A percentile compares a stretch with the other conserved stretches of the same genome.
These are phyloP conservation scores for Catharus fuscescens DNA, from an alignment of 2,113 vertebrate species.

Conservation along the genomic window DNA sequence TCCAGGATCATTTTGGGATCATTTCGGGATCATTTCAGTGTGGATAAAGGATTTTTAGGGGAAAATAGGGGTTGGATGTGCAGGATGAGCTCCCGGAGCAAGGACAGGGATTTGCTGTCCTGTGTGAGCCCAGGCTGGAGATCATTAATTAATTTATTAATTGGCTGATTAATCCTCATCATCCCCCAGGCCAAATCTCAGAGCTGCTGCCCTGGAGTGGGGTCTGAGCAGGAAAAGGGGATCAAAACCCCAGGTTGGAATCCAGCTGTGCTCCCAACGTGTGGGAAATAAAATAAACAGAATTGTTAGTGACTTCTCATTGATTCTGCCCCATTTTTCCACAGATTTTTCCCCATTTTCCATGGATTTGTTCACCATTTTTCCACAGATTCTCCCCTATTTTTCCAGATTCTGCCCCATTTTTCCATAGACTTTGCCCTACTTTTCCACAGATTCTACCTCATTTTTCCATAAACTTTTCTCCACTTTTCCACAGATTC, in stretches of 20 bases:
- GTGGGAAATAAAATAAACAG: not conserved
- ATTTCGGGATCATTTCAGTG: not conserved
- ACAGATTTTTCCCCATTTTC: too few relatives aligned
- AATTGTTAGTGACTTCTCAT: not conserved
- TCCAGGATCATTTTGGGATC: accelerated
- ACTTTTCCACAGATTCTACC: too few relatives aligned
- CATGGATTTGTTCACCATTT: too few relatives aligned
- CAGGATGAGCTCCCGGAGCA: accelerated
- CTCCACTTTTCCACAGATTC: too few relatives aligned
- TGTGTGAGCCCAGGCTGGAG: not conserved
- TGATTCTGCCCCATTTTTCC: too few relatives aligned
- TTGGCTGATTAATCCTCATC: not conserved
- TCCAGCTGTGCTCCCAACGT: not conserved
- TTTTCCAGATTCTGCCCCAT: too few relatives aligned
- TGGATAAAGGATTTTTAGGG: not conserved
- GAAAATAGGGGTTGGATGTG: accelerated
- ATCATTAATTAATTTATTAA: not conserved
- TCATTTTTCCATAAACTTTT: too few relatives aligned
- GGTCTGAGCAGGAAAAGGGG: not conserved
- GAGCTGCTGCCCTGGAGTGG: not conserved
- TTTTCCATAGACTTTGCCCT: too few relatives aligned
- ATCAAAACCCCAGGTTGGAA: too few relatives aligned
- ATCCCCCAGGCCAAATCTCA: not conserved
- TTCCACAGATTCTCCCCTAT: too few relatives aligned
- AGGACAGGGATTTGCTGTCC: not conserved